Percentiles rank a stretch among this genome's conserved stretches.
Evolutionary conservation across 2,113 vertebrate species (phyloP).

Genomic region (Thamnophis sirtalis): DNA sequence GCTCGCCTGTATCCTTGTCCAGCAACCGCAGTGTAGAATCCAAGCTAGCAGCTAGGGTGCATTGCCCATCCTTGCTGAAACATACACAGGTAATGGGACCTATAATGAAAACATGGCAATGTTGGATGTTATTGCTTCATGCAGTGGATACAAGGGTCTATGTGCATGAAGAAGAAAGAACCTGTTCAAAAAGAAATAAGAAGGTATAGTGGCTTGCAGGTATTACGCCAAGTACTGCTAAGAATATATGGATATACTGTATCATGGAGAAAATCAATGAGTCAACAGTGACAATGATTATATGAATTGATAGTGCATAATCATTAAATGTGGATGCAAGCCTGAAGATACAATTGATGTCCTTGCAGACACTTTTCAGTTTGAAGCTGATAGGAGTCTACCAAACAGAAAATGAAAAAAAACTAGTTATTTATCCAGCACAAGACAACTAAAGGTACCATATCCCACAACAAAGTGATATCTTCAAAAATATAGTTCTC

Average conservation of each 20-base stretch:
- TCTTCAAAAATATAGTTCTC: not conserved
- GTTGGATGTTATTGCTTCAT: accelerated
- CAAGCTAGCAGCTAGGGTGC: conserved; percentile 79
- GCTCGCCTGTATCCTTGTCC: conserved; percentile 89
- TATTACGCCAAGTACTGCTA: not conserved
- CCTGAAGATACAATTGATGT: not conserved
- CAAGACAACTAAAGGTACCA: not conserved
- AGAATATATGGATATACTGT: not conserved
- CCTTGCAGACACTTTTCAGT: not conserved
- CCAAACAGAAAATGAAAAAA: not conserved
- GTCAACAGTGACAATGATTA: not conserved
- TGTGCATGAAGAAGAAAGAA: not conserved
- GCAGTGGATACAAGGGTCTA: not conserved
- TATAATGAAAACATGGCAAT: conserved; percentile 32
- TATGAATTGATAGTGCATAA: not conserved
- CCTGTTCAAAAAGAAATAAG: not conserved
- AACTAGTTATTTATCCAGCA: not conserved
- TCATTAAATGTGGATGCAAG: not conserved
- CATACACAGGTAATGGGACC: conserved; percentile 93
- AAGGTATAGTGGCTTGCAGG: not conserved
- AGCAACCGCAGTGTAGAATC: conserved; percentile 84
- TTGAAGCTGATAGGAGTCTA: not conserved
- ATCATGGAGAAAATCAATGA: not conserved
- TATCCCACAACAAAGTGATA: not conserved
- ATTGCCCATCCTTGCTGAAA: conserved; percentile 89